Conservation (phyloP, 2,797 vertebrate genomes). For the Dryobates pubescens region DNA sequence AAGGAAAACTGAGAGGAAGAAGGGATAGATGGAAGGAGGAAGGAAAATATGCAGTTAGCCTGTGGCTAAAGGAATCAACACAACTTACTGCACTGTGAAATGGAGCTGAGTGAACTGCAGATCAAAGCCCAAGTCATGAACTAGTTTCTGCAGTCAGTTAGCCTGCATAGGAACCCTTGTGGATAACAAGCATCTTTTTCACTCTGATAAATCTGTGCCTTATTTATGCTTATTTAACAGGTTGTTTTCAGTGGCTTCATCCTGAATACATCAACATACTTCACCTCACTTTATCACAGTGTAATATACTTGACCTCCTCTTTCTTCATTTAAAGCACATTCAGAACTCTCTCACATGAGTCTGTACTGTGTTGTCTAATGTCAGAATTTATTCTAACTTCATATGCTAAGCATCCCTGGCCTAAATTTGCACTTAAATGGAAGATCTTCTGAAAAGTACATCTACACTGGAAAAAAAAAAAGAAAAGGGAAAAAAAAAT, state of each 20-base stretch:
- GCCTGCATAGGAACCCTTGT: neutral
- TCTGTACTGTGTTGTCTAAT: neutral
- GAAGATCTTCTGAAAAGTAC: neutral
- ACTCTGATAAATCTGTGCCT: neutral
- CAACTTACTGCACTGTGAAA: neutral
- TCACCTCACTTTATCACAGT: neutral
- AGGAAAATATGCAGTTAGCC: neutral
- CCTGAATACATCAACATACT: neutral
- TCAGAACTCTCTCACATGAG: neutral
- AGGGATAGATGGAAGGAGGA: neutral
- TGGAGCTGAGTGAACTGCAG: neutral
- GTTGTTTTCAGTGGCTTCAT: neutral
- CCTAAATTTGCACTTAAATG: neutral
- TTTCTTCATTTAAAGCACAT: neutral
- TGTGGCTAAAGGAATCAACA: neutral
- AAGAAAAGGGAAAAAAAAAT: accelerated
- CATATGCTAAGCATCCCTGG: neutral
- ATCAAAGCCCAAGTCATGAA: neutral
- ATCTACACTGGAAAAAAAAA: neutral
- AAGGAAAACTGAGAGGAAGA: neutral
- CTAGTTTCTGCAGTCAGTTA: neutral
- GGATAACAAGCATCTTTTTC: neutral
- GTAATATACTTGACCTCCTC: neutral
- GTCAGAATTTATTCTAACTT: neutral
- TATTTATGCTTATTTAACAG: neutral